Percentiles rank a stretch among this genome's conserved stretches.
Evolutionary conservation across 2,888 invertebrate species (phyloP).

Genomic region (Sepiola atlantica): DNA sequence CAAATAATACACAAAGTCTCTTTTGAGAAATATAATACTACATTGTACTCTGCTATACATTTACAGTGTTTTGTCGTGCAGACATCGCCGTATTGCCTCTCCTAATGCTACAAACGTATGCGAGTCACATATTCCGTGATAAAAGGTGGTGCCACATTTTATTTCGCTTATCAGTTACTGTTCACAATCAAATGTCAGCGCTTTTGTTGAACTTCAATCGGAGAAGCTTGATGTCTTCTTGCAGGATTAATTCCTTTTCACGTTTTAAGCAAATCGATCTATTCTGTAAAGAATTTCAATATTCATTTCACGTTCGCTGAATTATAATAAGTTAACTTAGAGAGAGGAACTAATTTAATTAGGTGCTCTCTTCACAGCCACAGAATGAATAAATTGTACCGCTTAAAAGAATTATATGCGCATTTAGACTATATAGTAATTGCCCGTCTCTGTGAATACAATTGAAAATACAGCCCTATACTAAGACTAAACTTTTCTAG

Average conservation of each 20-base stretch:
- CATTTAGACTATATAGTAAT: too few relatives aligned
- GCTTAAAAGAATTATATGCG: too few relatives aligned
- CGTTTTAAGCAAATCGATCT: neutral
- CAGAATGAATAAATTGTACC: neutral
- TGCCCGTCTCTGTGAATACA: too few relatives aligned
- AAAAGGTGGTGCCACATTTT: neutral
- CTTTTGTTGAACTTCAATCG: neutral
- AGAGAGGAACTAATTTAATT: neutral
- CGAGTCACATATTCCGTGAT: neutral
- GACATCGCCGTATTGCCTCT: neutral
- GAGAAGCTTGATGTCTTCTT: neutral
- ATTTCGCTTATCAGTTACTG: neutral
- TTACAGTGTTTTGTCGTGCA: neutral
- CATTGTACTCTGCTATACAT: too few relatives aligned
- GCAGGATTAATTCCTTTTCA: neutral
- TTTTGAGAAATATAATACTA: too few relatives aligned
- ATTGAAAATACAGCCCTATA: too few relatives aligned
- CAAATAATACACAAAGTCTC: too few relatives aligned
- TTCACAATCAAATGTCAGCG: neutral
- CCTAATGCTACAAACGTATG: neutral
- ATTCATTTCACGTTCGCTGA: neutral
- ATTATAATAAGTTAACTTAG: neutral
- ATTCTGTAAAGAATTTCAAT: neutral
- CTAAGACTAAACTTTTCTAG: too few relatives aligned
- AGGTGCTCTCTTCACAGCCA: rapidly evolving